These are phyloP conservation scores for Saturnia japonica DNA, from an alignment of 2,888 invertebrate species.

Conservation along the genomic window DNA sequence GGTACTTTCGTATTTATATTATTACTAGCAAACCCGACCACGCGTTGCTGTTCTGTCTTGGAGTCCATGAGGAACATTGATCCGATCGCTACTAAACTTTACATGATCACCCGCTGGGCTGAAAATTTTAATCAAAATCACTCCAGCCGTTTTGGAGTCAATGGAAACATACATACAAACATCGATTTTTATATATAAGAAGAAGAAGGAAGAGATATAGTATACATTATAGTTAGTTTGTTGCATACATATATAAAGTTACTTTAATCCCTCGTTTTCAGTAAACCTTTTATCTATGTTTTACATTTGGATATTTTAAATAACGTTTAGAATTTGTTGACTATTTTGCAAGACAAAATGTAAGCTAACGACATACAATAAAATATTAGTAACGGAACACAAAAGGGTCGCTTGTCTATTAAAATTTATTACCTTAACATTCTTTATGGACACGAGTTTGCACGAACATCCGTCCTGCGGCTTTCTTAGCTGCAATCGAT, in stretches of 20 bases:
- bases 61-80: no score
- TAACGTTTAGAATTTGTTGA: slow-evolving; percentile 38
- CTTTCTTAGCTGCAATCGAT: slow-evolving; percentile 15
- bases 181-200: no score
- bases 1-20: no score
- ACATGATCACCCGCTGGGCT: no score
- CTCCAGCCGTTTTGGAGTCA: no score
- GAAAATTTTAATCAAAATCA: no score
- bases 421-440: slow-evolving; percentile 35
- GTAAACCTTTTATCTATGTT: slow-evolving; percentile 41
- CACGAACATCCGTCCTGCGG: slow-evolving; percentile 31
- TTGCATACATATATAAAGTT: slow-evolving; percentile 22
- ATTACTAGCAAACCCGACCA: no score
- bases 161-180: no score
- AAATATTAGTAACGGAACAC: slow-evolving; percentile 40
- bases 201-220: not conserved
- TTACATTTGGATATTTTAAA: slow-evolving; percentile 53
- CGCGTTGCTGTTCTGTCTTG: no score
- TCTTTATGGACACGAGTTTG: slow-evolving; percentile 31
- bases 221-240: not conserved
- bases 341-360: slow-evolving; percentile 40
- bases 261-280: slow-evolving; percentile 45
- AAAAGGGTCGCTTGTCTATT: slow-evolving; percentile 39
- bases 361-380: slow-evolving; percentile 37
- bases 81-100: no score